Evolutionary conservation across 2,797 vertebrate species (phyloP), one percentile per base, ranked within the genome.

Genomic region (Arvicola amphibius): DNA sequence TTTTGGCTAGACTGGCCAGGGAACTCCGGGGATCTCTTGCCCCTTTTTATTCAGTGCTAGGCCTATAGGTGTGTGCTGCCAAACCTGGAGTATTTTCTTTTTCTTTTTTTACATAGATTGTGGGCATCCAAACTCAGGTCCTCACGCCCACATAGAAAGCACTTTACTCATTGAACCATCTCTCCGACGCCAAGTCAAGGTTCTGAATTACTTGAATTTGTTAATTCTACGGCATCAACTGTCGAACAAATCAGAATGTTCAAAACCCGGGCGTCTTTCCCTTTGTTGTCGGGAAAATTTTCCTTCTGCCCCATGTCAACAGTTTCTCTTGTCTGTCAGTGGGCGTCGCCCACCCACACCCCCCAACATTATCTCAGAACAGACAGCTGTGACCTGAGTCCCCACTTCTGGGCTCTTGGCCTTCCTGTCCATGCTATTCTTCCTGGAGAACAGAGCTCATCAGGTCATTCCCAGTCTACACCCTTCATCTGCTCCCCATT

Each of bases 151-250:
- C 23, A 73, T 17, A 29, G 46, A 67, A 46, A 67, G 32, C 65
- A 69, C 21, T 51, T 67, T 67, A 48, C 63, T 11, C 19, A 16
- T 3, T n/a, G 61, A 69, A 8, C 34, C 7, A 71, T 87, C 48
- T 87, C 34, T 69, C 23, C 5, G 73, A 10, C 13, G 5, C 46
- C n/a, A 73, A 94, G 94, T 88, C 69, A 69, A 91, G 17, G 21
- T 61, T 95, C 32, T 40, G 14, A 86, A 97, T 87, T 71, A 85
- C 76, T 88, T 37, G 83, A 76, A 93, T 90, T 97, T 85, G 63
- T 90, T 96, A 81, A 90, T 94, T 71, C 63, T 61, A 53, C 88
- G 56, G 61, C 56, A 53, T 90, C 79, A 96, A 73, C 61, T 65
- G 11, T 73, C 17, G 29, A 91, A 37, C 25, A 34, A 88, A 37